A percentile compares a stretch with the other conserved stretches of the same genome.
Evolutionary conservation across 2,113 vertebrate species (phyloP).

Genomic region (Saguinus midas): DNA sequence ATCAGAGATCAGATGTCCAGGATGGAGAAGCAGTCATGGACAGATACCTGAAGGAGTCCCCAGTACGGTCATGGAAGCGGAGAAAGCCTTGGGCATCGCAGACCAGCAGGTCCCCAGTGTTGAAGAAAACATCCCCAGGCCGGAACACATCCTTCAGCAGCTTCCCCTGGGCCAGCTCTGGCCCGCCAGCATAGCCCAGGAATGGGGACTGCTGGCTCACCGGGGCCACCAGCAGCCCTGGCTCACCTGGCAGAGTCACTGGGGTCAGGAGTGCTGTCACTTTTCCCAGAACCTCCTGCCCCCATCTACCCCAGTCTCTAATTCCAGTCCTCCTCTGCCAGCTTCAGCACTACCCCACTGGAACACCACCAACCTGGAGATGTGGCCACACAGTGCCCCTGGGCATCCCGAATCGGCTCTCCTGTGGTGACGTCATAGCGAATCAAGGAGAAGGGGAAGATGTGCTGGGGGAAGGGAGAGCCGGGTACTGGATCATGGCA

Average conservation of each 20-base stretch:
- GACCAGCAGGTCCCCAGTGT: slow-evolving; percentile 90
- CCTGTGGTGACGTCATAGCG: slow-evolving; percentile 84
- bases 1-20: neutral
- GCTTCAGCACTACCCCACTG: accelerated
- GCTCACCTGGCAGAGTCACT: slow-evolving; percentile 78
- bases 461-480: slow-evolving; percentile 78
- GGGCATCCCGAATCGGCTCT: slow-evolving; percentile 32
- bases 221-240: slow-evolving; percentile 87
- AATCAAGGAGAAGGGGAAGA: slow-evolving; percentile 89
- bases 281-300: neutral
- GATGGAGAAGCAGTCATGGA: accelerated
- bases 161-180: slow-evolving; percentile 85
- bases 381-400: slow-evolving; percentile 75
- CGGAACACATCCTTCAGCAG: slow-evolving; percentile 85
- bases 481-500: neutral
- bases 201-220: slow-evolving; percentile 85
- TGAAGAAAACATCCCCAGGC: slow-evolving; percentile 88
- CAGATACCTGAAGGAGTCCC: slow-evolving; percentile 92
- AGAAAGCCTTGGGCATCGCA: slow-evolving; percentile 87
- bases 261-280: neutral
- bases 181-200: slow-evolving; percentile 88
- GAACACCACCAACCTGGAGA: slow-evolving; percentile 60
- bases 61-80: slow-evolving; percentile 89
- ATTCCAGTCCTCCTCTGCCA: neutral
- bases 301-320: neutral